Base-by-base conservation (phyloP, 2,888 invertebrate species). In the Andricus quercusramuli region DNA sequence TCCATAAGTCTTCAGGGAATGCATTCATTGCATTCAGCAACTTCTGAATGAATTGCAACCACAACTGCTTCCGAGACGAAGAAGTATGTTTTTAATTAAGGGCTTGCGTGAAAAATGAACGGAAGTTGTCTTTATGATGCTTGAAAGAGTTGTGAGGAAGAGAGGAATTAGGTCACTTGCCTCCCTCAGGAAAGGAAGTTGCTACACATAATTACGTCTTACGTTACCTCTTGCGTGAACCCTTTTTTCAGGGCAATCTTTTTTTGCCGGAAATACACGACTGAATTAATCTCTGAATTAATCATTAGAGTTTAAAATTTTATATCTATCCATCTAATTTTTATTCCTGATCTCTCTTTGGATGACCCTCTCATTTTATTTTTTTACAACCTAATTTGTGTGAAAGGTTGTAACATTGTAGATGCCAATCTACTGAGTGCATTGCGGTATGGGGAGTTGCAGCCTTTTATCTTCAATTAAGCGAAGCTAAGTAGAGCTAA, bases 381-480 rank as follows among this genome's bases (percentile, higher is more conserved):
- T 22, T 13, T 13, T 0, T 59, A 59, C 59, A 22, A 22, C 13
- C 22, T 11, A 59, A 22, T 59, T 22, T 8, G 59, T 59, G 22
- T 51, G 22, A 22, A 59, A 22, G 22, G 4, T 3, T 13, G 22
- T 22, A 22, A 17, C 29, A 29, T 64, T 29, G 2, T 17, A 64
- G 17, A 64, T 29, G 29, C 17, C 64, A 64, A 64, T 64, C 62
- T 51, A 47, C 22, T 32, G 62, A 77, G 82, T 56, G 77, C 32
- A 59, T 41, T 44, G 32, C 32, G 29, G 11, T 1, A 62, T 25
- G 44, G 76, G 68, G 67, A 78, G 22, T 74, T 65, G 78, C 44
- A 78, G 78, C 83, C 84, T 86, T 87, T 87, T 87, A 87, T 88
- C 87, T 82, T 84, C 88, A 86, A 89, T 89, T 89, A 89, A 84